Base-by-base conservation (phyloP, 2,113 vertebrate species). In the Puntigrus tetrazona region DNA sequence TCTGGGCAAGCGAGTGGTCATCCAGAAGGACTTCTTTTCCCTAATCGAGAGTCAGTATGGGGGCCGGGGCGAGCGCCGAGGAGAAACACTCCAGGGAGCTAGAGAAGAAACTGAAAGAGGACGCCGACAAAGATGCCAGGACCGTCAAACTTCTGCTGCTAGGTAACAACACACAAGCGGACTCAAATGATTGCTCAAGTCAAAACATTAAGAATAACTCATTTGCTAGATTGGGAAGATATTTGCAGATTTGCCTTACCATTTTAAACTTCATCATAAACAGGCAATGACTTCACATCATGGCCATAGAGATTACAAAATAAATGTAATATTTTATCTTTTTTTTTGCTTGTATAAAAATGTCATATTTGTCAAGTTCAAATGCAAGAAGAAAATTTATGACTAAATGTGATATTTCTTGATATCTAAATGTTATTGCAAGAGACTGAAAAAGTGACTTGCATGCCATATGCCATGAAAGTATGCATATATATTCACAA, bases 131-230 rank as follows among this genome's bases (percentile, higher is more conserved):
- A 86, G 98, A 99, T 69, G 98, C 98, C 85, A 96, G 97, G 87
- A 99, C 98, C 0, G 98, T 99, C 91, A 99, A 99, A 89, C 94
- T 99, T 89, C 96, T 99, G 89, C 96, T 99, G 87, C 94, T 99
- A 91, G 98, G 98, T 99, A 97, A 94, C 91, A 85, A 69, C 36
- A 41, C 38, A 27, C n/a, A 34, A 70, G 38, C 14, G 41, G 55
- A 74, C 67, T 65, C 43, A 29, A 4, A 47, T 74, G 2, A 47
- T 47, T 41, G 34, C 5, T 45, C 38, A 78, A 59, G 36, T 22
- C 67, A 6, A 50, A 61, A 47, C 73, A n/a, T 47, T 36, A 61
- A 74, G 45, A 72, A 86, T n/a, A 27, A 38, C 22, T 41, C 2
- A 73, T 25, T 72, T 43, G 69, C 69, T 73, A 73, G 69, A 43